Evolutionary conservation across 2,113 vertebrate genomes (phyloP).

Genomic region (Engraulis encrasicolus): DNA sequence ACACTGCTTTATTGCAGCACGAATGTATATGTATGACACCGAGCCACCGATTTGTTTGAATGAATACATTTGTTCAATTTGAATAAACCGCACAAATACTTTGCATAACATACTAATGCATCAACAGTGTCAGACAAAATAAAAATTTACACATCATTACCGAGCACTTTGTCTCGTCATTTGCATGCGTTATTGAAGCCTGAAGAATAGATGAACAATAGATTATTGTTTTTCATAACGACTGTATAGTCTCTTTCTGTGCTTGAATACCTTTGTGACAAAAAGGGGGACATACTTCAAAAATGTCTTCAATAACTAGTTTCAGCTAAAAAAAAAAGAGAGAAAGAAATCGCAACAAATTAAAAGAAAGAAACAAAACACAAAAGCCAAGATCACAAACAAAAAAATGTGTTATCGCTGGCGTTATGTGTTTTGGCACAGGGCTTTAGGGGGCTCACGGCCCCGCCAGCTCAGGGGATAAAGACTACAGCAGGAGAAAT

Average conservation of each 20-base stretch:
- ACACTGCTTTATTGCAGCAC: slow-evolving; percentile 56
- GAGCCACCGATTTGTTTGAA: slow-evolving; percentile 36
- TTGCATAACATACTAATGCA: slow-evolving; percentile 68
- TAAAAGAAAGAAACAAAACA: too few species aligned
- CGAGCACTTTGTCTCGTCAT: slow-evolving; percentile 61
- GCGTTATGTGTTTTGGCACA: slow-evolving; percentile 89
- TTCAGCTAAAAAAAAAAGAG: slow-evolving; percentile 42
- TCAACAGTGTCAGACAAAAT: slow-evolving; percentile 62
- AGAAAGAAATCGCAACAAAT: too few species aligned
- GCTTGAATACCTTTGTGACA: slow-evolving; percentile 21
- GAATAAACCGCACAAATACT: slow-evolving; percentile 67
- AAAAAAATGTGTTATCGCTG: slow-evolving; percentile 65
- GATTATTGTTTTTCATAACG: slow-evolving; percentile 13
- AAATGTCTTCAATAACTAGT: slow-evolving; percentile 37
- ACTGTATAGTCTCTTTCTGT: slow-evolving; percentile 31
- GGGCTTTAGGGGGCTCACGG: slow-evolving; percentile 86
- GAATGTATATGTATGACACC: slow-evolving; percentile 68
- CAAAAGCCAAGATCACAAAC: slow-evolving; percentile 22
- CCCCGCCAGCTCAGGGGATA: slow-evolving; percentile 90
- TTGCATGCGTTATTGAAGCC: slow-evolving; percentile 34
- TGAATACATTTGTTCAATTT: slow-evolving; percentile 65
- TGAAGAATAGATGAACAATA: slow-evolving; percentile 24
- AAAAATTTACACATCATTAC: slow-evolving; percentile 60
- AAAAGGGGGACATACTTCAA: slow-evolving; percentile 19
- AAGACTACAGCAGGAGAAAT: slow-evolving; percentile 88